These are phyloP conservation scores for Lasioglossum figueresi DNA, from an alignment of 2,888 invertebrate genomes.

Conservation along the genomic window DNA sequence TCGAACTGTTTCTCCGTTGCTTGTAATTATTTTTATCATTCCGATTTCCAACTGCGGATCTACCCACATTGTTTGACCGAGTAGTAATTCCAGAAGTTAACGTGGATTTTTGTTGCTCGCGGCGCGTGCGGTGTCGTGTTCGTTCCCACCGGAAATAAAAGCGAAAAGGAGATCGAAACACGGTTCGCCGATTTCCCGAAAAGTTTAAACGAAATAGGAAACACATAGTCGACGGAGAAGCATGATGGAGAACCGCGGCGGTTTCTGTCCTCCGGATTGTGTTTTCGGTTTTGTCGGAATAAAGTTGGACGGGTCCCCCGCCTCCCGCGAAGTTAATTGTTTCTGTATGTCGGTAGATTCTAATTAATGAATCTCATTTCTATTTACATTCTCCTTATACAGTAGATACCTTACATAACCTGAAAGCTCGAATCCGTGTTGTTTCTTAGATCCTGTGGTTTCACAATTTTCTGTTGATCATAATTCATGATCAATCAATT, in stretches of 20 bases:
- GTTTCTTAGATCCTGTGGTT: no score
- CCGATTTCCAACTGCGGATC: neutral
- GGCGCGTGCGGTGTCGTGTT: neutral
- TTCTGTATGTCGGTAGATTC: neutral
- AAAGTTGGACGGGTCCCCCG: neutral
- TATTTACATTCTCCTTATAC: no score
- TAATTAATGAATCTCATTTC: neutral
- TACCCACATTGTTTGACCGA: neutral
- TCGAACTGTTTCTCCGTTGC: neutral
- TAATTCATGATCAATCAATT: no score
- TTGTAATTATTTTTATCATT: neutral
- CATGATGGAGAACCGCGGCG: neutral
- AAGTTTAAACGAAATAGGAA: neutral
- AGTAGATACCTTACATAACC: no score
- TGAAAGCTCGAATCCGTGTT: no score
- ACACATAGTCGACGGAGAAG: neutral
- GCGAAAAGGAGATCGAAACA: neutral
- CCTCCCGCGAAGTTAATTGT: neutral
- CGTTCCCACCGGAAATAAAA: neutral
- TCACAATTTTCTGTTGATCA: no score
- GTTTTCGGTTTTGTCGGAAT: neutral
- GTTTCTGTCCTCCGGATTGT: neutral
- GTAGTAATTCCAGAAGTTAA: neutral
- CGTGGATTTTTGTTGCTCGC: neutral
- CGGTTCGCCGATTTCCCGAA: conserved; percentile 2